Base-by-base conservation (phyloP, 2,797 vertebrate genomes). In the Pogoniulus pusillus region DNA sequence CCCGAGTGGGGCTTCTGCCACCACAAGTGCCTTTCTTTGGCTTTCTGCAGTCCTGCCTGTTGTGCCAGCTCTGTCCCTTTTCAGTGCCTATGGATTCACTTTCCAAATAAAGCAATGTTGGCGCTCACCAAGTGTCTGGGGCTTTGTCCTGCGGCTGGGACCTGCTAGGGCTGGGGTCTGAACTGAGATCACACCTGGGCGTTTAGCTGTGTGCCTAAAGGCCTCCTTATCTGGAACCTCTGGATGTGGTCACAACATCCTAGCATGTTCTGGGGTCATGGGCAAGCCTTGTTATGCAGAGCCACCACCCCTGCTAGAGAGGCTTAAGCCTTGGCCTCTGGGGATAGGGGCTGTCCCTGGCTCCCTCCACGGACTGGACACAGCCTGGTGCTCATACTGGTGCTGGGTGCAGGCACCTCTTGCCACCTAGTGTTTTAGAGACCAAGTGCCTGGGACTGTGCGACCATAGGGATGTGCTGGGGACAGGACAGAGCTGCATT, bases 31-130 rank as follows among this genome's bases (percentile, higher is more conserved):
- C 91, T 92, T 89, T 37, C 24, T 29, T 63, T 3, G 9, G 47
- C 81, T 92, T 84, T 66, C 81, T 45, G 43, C 75, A 71, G 69
- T 49, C 32, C 73, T 77, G 64, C 84, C 85, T 87, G 51, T 83
- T 57, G 23, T 1, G 4, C 51, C 8, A 4, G 58, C 82, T 80
- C 91, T 81, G 34, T 72, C 27, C 7, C 19, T 6, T 30, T 75
- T 43, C 2, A 6, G 93, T 94, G 70, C 47, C 93, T 72, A 55
- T 72, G 76, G 80, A 91, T 89, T 75, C 62, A 80, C 23, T 27
- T 93, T 83, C 79, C 66, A 69, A 96, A 95, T 95, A 96, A 96
- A 95, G 87, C 63, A 91, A 51, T 1, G 0, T 75, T 89, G 79
- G 55, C 29, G 0, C 82, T 85, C 22, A 27, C 20, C 2, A 3